These are phyloP conservation scores for Zaprionus tsacasi DNA, from an alignment of 1,140 invertebrate species.

Conservation along the genomic window DNA sequence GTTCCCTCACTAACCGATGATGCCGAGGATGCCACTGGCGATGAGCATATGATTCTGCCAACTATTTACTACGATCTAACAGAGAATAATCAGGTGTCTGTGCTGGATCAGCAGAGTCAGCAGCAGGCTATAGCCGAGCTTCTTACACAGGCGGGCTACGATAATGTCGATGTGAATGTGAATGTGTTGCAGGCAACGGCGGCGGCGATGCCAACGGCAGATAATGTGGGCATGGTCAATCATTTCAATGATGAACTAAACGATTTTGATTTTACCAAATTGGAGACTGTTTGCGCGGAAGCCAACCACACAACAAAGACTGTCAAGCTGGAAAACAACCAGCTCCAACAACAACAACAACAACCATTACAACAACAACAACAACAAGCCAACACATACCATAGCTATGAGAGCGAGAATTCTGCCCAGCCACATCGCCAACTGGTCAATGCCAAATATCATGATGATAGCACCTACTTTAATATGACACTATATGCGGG, in stretches of 20 bases:
- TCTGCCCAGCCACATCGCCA: slow-evolving; percentile 53
- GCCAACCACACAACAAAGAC: slow-evolving; percentile 67
- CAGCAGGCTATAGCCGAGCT: slow-evolving; percentile 75
- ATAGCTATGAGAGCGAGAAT: slow-evolving; percentile 12
- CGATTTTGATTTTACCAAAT: slow-evolving; percentile 72
- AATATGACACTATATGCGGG: slow-evolving; percentile 74
- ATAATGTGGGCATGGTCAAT: slow-evolving; percentile 24
- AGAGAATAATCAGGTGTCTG: slow-evolving; percentile 71
- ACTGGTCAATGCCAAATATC: slow-evolving; percentile 67
- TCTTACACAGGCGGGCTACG: slow-evolving; percentile 69
- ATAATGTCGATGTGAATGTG: slow-evolving; percentile 62
- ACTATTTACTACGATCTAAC: slow-evolving; percentile 78
- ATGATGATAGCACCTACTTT: slow-evolving; percentile 69
- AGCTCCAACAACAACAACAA: slow-evolving; percentile 42
- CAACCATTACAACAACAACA: slow-evolving; percentile 36
- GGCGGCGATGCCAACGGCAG: slow-evolving; percentile 10
- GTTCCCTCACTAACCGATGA: slow-evolving; percentile 76
- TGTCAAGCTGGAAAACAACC: slow-evolving; percentile 69
- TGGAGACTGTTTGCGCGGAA: slow-evolving; percentile 72
- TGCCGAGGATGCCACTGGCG: slow-evolving; percentile 27
- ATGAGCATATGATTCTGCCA: slow-evolving; percentile 72
- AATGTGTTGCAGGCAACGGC: slow-evolving; percentile 57
- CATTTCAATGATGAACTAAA: slow-evolving; percentile 57
- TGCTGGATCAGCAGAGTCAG: slow-evolving; percentile 75
- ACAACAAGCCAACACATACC: slow-evolving; percentile 29